phyloP scores from a whole-genome alignment of 2,113 vertebrate genomes.

The Lophotis ruficrista region DNA sequence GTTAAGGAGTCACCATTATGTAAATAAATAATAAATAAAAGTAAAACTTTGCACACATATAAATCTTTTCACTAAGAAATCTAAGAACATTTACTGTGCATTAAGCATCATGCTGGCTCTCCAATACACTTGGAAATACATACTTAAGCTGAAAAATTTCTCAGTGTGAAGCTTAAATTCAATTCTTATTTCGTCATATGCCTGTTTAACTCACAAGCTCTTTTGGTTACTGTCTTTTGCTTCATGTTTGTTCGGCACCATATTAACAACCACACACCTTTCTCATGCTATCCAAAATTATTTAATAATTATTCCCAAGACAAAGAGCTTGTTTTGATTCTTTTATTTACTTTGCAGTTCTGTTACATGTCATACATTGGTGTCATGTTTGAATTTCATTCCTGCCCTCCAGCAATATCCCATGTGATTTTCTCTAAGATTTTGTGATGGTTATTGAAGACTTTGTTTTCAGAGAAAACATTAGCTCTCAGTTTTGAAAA shows the following conservation, averaged over 20 bases:
- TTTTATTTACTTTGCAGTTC: slow-evolving; percentile 26
- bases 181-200: not conserved
- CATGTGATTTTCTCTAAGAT: slow-evolving; percentile 45
- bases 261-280: not conserved
- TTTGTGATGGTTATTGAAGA: slow-evolving; percentile 57
- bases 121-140: not conserved
- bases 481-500: slow-evolving; percentile 32
- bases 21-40: slow-evolving; percentile 7
- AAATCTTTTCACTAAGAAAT: not conserved
- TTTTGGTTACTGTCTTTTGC: not conserved
- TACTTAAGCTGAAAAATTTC: not conserved
- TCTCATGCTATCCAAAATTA: not conserved
- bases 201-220: not conserved
- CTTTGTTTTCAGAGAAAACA: slow-evolving; percentile 62
- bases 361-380: slow-evolving; percentile 8
- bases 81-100: not conserved
- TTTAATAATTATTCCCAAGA: slow-evolving; percentile 24
- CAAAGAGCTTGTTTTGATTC: not conserved
- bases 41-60: not conserved
- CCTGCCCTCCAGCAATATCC: slow-evolving; percentile 26
- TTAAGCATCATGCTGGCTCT: not conserved
- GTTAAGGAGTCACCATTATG: not conserved
- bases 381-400: slow-evolving; percentile 48
- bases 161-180: not conserved
- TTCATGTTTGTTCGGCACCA: not conserved